Base-by-base conservation (phyloP, 92 coral and sea anemone genomes). In the Heliopora coerulea region DNA sequence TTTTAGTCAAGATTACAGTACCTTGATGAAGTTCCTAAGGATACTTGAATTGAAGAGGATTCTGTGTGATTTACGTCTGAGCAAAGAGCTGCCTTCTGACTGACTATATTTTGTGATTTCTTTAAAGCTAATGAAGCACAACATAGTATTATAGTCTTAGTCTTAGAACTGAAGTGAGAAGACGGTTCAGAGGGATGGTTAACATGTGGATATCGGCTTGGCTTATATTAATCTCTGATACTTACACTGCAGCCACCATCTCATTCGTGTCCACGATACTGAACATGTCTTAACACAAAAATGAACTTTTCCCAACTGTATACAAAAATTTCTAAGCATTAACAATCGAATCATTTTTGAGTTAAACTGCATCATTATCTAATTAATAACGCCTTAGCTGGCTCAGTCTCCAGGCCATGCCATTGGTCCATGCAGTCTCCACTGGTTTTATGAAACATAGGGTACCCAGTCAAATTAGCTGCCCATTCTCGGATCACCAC, bases 201-300 rank as follows among this genome's bases (percentile, higher is more conserved):
- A 4, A 37, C 42, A 37, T 11, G 42, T 37, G 42, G 28, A 62
- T 62, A 32, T 62, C 24, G 6, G 3, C 34, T 17, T 6, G 1
- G 11, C 34, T n/a, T 62, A 28, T 8, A 46, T 46, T 15, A 46
- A 46, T 46, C 10, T 13, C 8, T 10, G 25, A 27, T 21, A 66
- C 57, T 66, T 28, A 46, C 73, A 21, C 11, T 8, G 48, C 34
- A 66, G 44, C 27, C 34, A 25, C 56, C 73, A 66, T 24, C 57
- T 23, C 8, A 41, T 13, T 44, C 31, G 73, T 23, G 56, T 44
- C 73, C 73, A 66, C 2, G 73, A 44, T 57, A 44, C 18, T 15
- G 73, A 42, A 12, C 31, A 24, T 32, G 2, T 62, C 68, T 32
- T 62, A 19, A 10, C 50, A 66, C 8, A 41, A 66, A 1, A 44